Percentiles rank a stretch among this genome's conserved stretches.
These are phyloP conservation scores for Rhagologus leucostigma DNA, from an alignment of 2,113 vertebrate species.

Conservation along the genomic window DNA sequence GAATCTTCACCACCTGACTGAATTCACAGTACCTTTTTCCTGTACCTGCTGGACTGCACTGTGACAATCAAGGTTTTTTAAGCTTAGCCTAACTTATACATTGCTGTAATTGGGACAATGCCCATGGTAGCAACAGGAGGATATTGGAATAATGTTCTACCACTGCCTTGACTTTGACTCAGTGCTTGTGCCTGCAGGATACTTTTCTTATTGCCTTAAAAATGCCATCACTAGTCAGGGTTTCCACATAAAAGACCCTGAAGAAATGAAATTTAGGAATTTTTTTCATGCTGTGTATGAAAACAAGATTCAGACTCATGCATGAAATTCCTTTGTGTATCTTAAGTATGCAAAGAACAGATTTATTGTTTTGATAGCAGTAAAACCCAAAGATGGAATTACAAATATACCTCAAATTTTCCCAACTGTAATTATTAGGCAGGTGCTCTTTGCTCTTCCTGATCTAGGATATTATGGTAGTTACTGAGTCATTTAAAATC, in stretches of 20 bases:
- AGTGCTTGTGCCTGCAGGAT: neutral
- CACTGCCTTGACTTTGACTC: neutral
- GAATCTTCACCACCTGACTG: neutral
- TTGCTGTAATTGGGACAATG: fast-evolving
- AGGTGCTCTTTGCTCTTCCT: neutral
- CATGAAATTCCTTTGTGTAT: neutral
- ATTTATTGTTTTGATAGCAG: neutral
- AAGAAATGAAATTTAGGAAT: neutral
- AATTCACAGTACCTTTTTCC: neutral
- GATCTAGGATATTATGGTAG: neutral
- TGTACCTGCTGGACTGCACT: neutral
- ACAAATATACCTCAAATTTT: neutral
- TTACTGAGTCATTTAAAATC: neutral
- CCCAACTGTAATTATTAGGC: neutral
- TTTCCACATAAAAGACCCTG: neutral
- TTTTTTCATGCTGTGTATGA: neutral
- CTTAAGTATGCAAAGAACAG: neutral
- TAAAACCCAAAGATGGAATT: neutral
- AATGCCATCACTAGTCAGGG: neutral
- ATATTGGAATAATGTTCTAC: neutral
- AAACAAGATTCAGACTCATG: neutral
- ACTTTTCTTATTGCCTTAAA: neutral
- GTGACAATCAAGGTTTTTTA: neutral
- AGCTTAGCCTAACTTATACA: neutral
- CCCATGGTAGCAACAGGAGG: fast-evolving